Percentiles rank a stretch among this genome's conserved stretches.
These are phyloP conservation scores for Coremacera marginata DNA, from an alignment of 2,888 invertebrate species.

Conservation along the genomic window DNA sequence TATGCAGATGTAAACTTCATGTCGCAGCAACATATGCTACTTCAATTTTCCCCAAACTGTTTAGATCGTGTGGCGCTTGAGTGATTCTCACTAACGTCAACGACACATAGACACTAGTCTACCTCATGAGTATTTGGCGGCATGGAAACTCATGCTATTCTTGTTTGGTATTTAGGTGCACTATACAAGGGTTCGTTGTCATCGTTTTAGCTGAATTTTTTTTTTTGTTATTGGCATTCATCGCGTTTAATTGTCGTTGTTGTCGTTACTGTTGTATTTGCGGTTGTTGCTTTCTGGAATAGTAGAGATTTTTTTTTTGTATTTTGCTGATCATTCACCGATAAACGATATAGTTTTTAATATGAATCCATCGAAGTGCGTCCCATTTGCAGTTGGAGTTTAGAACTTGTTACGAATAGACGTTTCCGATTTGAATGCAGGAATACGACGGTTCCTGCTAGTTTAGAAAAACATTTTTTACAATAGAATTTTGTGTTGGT, in stretches of 20 bases:
- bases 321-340: conserved; percentile 35
- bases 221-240: neutral
- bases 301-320: conserved; percentile 27
- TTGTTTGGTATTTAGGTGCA: conserved; percentile 33
- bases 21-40: conserved; percentile 22
- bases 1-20: conserved; percentile 45
- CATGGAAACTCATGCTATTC: conserved; percentile 7
- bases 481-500: neutral
- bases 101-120: neutral
- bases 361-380: conserved; percentile 32
- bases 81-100: conserved; percentile 37
- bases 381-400: conserved; percentile 39
- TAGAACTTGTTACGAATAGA: conserved; percentile 38
- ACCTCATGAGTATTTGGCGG: neutral
- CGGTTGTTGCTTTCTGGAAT: conserved; percentile 36
- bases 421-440: conserved; percentile 3
- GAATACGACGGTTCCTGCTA: neutral
- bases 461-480: neutral
- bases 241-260: neutral
- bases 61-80: conserved; percentile 39
- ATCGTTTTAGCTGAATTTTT: conserved; percentile 25
- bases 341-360: conserved; percentile 39
- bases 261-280: conserved; percentile 25
- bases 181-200: conserved; percentile 42
- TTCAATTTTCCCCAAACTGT: conserved; percentile 12